Evolutionary conservation across 2,888 invertebrate species (phyloP), one percentile per base, ranked within the genome.

Genomic region (Agonopterix subpropinquella): DNA sequence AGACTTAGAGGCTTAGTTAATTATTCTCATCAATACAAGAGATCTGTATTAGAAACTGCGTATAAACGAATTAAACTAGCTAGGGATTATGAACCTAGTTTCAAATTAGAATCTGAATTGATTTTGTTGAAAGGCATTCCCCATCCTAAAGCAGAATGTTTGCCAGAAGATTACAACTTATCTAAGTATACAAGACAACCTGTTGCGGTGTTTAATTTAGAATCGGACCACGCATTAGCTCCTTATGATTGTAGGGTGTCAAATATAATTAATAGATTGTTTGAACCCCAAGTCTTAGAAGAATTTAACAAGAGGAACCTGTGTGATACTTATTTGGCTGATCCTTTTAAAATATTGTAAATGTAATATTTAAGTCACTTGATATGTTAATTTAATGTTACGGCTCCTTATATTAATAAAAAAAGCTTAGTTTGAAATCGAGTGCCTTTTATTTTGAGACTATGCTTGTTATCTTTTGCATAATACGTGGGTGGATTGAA

Each of bases 141-240:
- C 36, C 59, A 72, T 51, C 57, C 63, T 0, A 52, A 52, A 11
- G 51, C 59, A 10, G 53, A 48, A 8, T 50, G 11, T 36, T 49
- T 72, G 0, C n/a, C 59, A 8, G 57, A 70, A 44, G 78, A 77
- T 45, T 78, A 78, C 36, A 64, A 65, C 41, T 52, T 78, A 5
- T 73, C 73, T 0, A 67, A 73, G 45, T 77, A 73, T 36, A 61
- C 67, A 0, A 62, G 56, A 0, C 57, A 70, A 18, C 67, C 72
- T 5, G 65, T 77, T 0, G 62, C 59, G 51, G 57, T 77, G 0
- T 68, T 65, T 37, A 42, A 70, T 7, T 47, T 74, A 11, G 57
- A 63, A 39, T 58, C 64, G 7, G 68, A 70, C 44, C 68, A 73
- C 39, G 58, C 60, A 2, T 48, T 62, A 42, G 67, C 64, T 3